These are phyloP conservation scores for Anoplolepis gracilipes DNA, from an alignment of 1,140 invertebrate genomes.

Conservation along the genomic window DNA sequence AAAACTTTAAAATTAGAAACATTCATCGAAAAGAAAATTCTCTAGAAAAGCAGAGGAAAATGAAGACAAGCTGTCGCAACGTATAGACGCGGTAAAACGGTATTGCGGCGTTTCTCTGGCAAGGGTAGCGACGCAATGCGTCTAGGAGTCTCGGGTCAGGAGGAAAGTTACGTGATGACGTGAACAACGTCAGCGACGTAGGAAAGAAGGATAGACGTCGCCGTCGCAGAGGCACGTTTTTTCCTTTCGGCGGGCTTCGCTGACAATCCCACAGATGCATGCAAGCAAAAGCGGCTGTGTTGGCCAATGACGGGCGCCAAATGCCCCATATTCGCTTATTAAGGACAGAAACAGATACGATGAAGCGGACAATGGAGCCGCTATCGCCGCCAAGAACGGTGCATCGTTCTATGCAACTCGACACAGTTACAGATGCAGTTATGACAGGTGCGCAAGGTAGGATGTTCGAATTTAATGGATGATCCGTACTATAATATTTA, in stretches of 20 bases:
- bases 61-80: constrained; percentile 10
- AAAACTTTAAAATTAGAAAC: background rate
- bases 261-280: background rate
- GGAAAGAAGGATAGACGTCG: background rate
- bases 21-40: background rate
- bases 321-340: constrained; percentile 54
- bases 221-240: background rate
- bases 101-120: constrained; percentile 78
- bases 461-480: constrained; percentile 5
- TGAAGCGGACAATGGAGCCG: constrained; percentile 15
- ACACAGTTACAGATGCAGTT: background rate
- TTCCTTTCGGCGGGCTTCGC: background rate
- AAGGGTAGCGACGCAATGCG: constrained; percentile 77
- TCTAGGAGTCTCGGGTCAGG: constrained; percentile 57
- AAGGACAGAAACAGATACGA: constrained; percentile 9
- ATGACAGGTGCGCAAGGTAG: background rate
- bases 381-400: background rate
- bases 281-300: background rate
- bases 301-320: constrained; percentile 36
- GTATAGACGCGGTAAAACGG: constrained; percentile 33
- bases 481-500: background rate
- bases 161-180: constrained; percentile 36
- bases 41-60: background rate
- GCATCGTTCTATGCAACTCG: constrained; percentile 4
- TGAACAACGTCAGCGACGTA: constrained; percentile 3